phyloP scores from a whole-genome alignment of 2,797 vertebrate genomes.

The Peromyscus melanophrys region DNA sequence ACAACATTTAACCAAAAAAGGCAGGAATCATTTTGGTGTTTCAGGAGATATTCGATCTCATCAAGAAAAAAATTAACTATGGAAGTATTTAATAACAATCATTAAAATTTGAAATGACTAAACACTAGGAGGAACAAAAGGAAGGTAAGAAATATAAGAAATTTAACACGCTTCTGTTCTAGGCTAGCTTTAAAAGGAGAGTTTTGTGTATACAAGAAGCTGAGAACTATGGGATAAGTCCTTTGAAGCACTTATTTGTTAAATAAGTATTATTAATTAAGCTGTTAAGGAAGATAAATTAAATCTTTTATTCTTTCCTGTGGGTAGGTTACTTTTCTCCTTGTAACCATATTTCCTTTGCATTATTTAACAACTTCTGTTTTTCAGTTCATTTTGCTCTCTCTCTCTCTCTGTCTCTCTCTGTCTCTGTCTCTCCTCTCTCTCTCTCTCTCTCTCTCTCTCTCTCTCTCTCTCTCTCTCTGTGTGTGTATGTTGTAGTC shows the following conservation, averaged over 20 bases:
- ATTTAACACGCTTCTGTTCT: neutral
- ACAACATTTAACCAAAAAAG: neutral
- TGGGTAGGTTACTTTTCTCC: neutral
- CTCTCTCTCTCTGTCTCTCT: neutral
- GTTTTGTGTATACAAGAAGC: neutral
- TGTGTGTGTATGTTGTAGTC: neutral
- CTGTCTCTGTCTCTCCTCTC: neutral
- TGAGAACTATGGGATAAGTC: neutral
- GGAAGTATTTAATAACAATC: conserved; percentile 26
- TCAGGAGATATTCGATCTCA: neutral
- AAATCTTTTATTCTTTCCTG: neutral
- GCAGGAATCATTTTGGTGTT: neutral
- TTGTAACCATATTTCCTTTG: neutral
- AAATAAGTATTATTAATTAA: conserved; percentile 34
- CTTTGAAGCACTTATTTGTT: neutral
- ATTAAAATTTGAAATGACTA: conserved; percentile 40
- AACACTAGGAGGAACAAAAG: neutral
- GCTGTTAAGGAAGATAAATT: conserved; percentile 3
- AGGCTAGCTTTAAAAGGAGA: neutral
- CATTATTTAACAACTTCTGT: neutral
- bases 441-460: neutral
- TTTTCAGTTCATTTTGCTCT: neutral
- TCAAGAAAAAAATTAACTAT: neutral
- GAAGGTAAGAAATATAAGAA: neutral
- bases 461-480: too few species aligned